These are phyloP conservation scores for Phenganax subtilis DNA, from an alignment of 92 coral and sea anemone genomes.

Conservation along the genomic window DNA sequence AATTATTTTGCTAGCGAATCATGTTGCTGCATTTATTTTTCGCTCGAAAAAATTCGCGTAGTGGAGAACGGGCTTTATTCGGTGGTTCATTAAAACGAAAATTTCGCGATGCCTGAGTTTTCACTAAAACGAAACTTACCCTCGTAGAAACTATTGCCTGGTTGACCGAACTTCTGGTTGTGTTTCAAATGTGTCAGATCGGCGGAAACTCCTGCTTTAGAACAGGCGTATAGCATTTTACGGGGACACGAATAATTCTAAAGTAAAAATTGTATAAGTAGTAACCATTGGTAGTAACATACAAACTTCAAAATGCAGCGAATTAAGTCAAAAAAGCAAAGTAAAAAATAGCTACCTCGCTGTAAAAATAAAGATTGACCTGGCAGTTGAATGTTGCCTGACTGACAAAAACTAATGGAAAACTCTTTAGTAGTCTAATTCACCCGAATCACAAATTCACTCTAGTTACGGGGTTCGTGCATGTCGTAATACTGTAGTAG, in stretches of 20 bases:
- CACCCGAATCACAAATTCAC: too few relatives aligned
- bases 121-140: conserved; percentile 8
- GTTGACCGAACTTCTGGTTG: conserved; percentile 7
- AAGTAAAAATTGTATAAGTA: background rate
- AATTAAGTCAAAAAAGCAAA: background rate
- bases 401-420: too few relatives aligned
- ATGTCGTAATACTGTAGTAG: too few relatives aligned
- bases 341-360: background rate
- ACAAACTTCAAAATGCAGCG: background rate
- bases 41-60: too few relatives aligned
- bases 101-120: too few relatives aligned
- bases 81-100: too few relatives aligned
- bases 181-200: background rate
- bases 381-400: background rate
- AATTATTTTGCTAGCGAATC: too few relatives aligned
- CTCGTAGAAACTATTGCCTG: conserved; percentile 18
- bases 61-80: too few relatives aligned
- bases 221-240: background rate
- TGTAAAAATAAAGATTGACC: background rate
- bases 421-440: too few relatives aligned
- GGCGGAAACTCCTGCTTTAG: too few relatives aligned
- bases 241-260: conserved; percentile 7
- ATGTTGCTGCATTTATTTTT: too few relatives aligned
- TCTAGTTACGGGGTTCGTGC: too few relatives aligned
- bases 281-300: background rate